Evolutionary conservation across 2,797 vertebrate species (phyloP), one percentile per base, ranked within the genome.

Genomic region (Holocentrus rufus): DNA sequence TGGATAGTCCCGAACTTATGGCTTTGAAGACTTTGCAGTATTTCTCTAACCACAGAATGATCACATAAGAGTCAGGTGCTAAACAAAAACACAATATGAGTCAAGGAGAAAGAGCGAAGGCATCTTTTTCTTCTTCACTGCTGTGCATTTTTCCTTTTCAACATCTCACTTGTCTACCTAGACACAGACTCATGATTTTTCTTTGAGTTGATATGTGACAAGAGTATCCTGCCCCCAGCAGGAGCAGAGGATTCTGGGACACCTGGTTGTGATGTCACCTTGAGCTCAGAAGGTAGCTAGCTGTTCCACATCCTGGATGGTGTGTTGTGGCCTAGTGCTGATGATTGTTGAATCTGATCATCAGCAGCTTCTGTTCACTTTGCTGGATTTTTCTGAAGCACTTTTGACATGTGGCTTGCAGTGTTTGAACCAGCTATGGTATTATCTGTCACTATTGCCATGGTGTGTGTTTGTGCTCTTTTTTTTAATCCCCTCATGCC

Each of bases 241-340:
- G 91, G 79, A 79, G 72, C 78, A 75, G 74, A 89, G 72, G 69
- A 80, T 27, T 83, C 68, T 81, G 77, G 69, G 47, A 65, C 69
- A 62, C 52, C 76, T 62, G 77, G 46, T 76, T 85, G 65, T 46
- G 92, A 91, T 76, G 91, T 94, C 77, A 83, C 71, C 70, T 89
- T 94, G 73, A 94, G 91, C 84, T 91, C 89, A 68, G 92, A 93
- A 93, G 93, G 93, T 94, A 93, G 88, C 36, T 46, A n/a, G 82
- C 72, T 78, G 25, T 8, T 47, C 27, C 9, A 36, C 20, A 55
- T 72, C 50, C 56, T 85, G 79, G 70, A 65, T 87, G 84, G 31
- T 83, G 81, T 91, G 85, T 36, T 84, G 78, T 88, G 80, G 53
- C 22, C 1, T 58, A 14, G 65, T 36, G 18, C 4, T 31, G 22